phyloP scores from a whole-genome alignment of 2,888 invertebrate species.

The Zelleria hepariella region DNA sequence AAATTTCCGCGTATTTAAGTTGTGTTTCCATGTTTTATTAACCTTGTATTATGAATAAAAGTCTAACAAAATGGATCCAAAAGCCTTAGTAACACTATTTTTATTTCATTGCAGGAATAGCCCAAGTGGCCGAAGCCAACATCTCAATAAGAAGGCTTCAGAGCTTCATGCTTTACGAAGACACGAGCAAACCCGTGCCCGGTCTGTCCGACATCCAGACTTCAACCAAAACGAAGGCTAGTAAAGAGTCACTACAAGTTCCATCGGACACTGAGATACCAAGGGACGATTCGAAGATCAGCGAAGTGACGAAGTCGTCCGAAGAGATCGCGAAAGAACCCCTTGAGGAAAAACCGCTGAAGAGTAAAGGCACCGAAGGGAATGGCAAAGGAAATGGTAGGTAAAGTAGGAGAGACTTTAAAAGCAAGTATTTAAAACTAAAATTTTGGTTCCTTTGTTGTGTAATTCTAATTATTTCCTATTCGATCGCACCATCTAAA shows the following conservation, averaged over 20 bases:
- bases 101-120: constrained; percentile 76
- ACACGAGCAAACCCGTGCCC: constrained; percentile 73
- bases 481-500: too few species aligned
- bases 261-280: neutral
- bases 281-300: constrained; percentile 7
- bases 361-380: constrained; percentile 12
- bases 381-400: constrained; percentile 49
- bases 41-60: too few species aligned
- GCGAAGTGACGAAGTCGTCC: constrained; percentile 5
- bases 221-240: constrained; percentile 24
- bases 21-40: too few species aligned
- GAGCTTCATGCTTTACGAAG: constrained; percentile 74
- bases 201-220: constrained; percentile 58
- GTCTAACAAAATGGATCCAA: too few species aligned
- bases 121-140: constrained; percentile 83
- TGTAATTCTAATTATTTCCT: constrained; percentile 4
- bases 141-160: constrained; percentile 82
- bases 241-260: neutral
- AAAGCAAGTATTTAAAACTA: neutral
- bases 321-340: constrained; percentile 12
- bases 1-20: too few species aligned
- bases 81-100: too few species aligned
- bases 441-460: too few species aligned
- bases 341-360: constrained; percentile 9
- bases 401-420: constrained; percentile 33